phyloP scores from a whole-genome alignment of 2,797 vertebrate species.

The Sebastes ruberrimus region DNA sequence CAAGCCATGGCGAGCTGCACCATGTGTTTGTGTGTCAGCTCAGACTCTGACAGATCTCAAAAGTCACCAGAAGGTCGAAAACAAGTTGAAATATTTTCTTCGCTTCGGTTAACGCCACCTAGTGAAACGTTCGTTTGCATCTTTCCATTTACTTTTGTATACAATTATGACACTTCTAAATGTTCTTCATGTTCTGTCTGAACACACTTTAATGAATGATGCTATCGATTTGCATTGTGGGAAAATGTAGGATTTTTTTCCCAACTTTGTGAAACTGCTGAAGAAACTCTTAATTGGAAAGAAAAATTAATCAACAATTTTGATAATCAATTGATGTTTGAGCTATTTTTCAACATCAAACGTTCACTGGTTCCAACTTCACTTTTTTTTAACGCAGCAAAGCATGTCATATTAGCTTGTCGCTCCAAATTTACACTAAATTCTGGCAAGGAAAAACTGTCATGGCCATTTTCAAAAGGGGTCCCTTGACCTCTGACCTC shows the following conservation, averaged over 20 bases:
- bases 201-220: not conserved
- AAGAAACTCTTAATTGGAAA: not conserved
- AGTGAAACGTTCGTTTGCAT: accelerated
- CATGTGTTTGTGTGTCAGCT: not conserved
- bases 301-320: not conserved
- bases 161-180: not conserved
- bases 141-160: not conserved
- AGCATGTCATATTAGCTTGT: accelerated
- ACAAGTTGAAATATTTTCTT: not conserved
- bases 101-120: not conserved
- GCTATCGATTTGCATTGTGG: not conserved
- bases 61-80: not conserved
- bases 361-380: not conserved
- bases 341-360: no score
- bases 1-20: not conserved
- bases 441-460: accelerated
- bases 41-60: not conserved
- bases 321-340: not conserved
- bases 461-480: no score
- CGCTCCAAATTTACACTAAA: no score
- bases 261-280: not conserved
- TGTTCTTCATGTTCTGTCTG: not conserved
- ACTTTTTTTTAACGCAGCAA: no score
- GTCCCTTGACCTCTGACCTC: no score
- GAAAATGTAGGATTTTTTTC: not conserved